A percentile compares a stretch with the other conserved stretches of the same genome.
Evolutionary conservation across 1,140 invertebrate species (phyloP).

Genomic region (Ceratosolen solmsi): DNA sequence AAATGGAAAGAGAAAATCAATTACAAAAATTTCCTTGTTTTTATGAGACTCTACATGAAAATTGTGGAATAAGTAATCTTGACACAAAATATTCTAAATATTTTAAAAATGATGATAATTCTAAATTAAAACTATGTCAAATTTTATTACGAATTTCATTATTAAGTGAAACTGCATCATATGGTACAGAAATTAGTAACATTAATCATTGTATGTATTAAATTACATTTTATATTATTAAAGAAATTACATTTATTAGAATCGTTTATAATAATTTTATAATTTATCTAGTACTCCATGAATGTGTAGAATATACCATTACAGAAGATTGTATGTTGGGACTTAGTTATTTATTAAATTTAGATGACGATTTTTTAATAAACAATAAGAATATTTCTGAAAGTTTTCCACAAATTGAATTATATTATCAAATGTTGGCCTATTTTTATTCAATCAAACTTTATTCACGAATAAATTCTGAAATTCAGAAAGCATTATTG

Average conservation of each 20-base stretch:
- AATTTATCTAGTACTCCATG: constrained; percentile 64
- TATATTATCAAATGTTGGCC: constrained; percentile 63
- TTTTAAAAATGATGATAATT: constrained; percentile 62
- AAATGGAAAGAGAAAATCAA: constrained; percentile 43
- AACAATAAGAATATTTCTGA: constrained; percentile 60
- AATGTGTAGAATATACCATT: constrained; percentile 65
- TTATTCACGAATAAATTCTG: constrained; percentile 53
- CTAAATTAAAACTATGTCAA: constrained; percentile 67
- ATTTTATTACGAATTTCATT: constrained; percentile 68
- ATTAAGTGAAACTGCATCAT: constrained; percentile 67
- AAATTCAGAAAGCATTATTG: constrained; percentile 57
- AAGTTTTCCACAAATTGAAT: constrained; percentile 59
- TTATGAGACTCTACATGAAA: constrained; percentile 65
- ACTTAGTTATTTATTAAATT: constrained; percentile 67
- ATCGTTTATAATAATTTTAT: constrained; percentile 36
- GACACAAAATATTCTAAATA: constrained; percentile 68
- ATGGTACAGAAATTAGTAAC: constrained; percentile 65
- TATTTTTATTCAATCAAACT: constrained; percentile 68
- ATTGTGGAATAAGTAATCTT: constrained; percentile 61
- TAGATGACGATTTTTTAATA: constrained; percentile 55
- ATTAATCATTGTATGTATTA: constrained; percentile 66
- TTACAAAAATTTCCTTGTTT: constrained; percentile 70
- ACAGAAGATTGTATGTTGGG: constrained; percentile 67
- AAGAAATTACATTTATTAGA: constrained; percentile 24
- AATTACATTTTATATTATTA: constrained; percentile 8